Conservation (phyloP, 2,888 invertebrate species). For the Erebia aethiops region DNA sequence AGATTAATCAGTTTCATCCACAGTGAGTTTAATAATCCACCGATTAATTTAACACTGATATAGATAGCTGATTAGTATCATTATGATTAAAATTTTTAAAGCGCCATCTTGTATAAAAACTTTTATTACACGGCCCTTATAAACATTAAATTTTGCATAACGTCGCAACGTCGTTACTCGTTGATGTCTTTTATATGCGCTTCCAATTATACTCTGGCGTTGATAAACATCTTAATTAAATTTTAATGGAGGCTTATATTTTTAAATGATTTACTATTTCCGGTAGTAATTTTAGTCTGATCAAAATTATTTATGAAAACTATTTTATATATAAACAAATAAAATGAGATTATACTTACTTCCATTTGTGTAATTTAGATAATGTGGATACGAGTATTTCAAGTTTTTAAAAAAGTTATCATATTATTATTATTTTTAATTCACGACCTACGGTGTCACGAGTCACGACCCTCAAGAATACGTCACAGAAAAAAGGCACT, state of each 20-base stretch:
- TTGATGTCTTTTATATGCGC: conserved; percentile 69
- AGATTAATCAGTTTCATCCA: too few species aligned
- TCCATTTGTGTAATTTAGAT: background rate
- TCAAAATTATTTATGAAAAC: background rate
- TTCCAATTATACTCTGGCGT: conserved; percentile 45
- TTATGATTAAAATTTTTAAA: too few species aligned
- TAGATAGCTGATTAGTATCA: too few species aligned
- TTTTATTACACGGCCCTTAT: background rate
- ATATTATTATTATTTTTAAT: too few species aligned
- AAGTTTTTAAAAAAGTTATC: too few species aligned
- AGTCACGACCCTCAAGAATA: too few species aligned
- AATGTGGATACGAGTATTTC: too few species aligned
- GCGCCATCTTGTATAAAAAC: too few species aligned
- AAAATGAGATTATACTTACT: background rate
- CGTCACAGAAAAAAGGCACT: too few species aligned
- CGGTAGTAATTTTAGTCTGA: background rate
- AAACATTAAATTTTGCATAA: conserved; percentile 1
- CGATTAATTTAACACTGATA: too few species aligned
- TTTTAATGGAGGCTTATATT: background rate
- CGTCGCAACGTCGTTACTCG: conserved; percentile 47
- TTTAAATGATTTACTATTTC: conserved; percentile 2
- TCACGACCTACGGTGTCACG: too few species aligned
- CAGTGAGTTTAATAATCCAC: too few species aligned
- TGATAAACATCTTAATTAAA: conserved; percentile 18
- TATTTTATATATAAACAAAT: background rate